phyloP scores from a whole-genome alignment of 2,888 invertebrate species.

The Morpho helenor region DNA sequence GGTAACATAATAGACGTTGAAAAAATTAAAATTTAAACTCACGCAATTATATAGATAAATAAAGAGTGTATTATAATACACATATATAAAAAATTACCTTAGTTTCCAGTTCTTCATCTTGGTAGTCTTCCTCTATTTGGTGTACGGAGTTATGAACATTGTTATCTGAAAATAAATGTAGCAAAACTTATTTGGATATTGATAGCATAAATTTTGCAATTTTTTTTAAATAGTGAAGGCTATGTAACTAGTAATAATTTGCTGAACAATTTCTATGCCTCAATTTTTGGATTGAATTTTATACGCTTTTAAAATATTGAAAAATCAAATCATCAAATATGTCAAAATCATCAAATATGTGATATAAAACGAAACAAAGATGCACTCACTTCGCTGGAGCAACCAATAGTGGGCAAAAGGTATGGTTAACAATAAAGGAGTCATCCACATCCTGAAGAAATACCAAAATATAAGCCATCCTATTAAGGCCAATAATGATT shows the following conservation, averaged over 20 bases:
- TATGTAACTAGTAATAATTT: too few relatives aligned
- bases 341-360: too few relatives aligned
- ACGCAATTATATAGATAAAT: too few relatives aligned
- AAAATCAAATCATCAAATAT: too few relatives aligned
- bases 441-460: conserved; percentile 66
- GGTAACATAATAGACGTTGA: too few relatives aligned
- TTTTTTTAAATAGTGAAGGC: too few relatives aligned
- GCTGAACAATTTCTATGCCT: too few relatives aligned
- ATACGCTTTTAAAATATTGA: too few relatives aligned
- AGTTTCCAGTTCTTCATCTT: conserved; percentile 49
- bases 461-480: conserved; percentile 65
- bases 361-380: background rate
- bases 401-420: conserved; percentile 62
- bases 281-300: too few relatives aligned
- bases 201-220: too few relatives aligned
- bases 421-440: conserved; percentile 49
- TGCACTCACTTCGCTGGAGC: conserved; percentile 43
- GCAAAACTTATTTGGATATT: background rate
- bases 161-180: conserved; percentile 41
- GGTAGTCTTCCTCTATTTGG: conserved; percentile 51
- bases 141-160: conserved; percentile 37
- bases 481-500: conserved; percentile 49
- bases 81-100: conserved; percentile 21
- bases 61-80: too few relatives aligned
- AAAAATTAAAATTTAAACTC: too few relatives aligned